Evolutionary conservation across 1,140 invertebrate species (phyloP), one percentile per base, ranked within the genome.

Genomic region (Agrilus planipennis): DNA sequence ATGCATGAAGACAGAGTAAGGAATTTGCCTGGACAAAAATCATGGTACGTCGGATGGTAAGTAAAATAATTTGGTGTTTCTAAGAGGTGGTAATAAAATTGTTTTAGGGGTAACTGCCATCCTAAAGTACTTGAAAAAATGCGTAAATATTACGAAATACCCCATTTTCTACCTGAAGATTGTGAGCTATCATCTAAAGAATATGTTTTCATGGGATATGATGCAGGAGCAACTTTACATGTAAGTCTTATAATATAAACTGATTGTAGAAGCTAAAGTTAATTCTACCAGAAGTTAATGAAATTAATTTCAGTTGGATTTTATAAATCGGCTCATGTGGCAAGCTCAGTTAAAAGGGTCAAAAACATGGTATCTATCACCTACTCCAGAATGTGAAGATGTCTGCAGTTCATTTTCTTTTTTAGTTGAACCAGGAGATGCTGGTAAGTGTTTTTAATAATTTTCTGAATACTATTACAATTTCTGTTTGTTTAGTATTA

Each of bases 31-130:
- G 75, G 73, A 4, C 62, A 77, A 51, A 65, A 74, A 21, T 75
- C 84, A 1, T 93, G 89, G 89, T 93, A 93, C 65, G 78, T 93
- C 41, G 89, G 89, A 43, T 93, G 89, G 88, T 89, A 75, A 73
- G 77, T 72, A 23, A 9, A 29, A 41, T 32, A 29, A 3, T 27
- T 18, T 17, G 22, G 30, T 23, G 10, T 14, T 39, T 16, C 4
- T 28, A 12, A 34, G 20, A 31, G 11, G 28, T 25, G 12, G 30
- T 31, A 27, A 29, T 46, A 27, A 38, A 49, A 39, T 45, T 41
- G 48, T 53, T 46, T 61, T 55, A 84, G 82, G 82, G 84, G 84
- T 44, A 92, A 92, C 60, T 93, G 89, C 59, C 81, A 94, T 69
- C 73, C 77, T 15, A 70, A 75, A 21, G 75, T 90, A 9, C 65